phyloP scores from a whole-genome alignment of 2,113 vertebrate species.

The Emydura subglobosa region DNA sequence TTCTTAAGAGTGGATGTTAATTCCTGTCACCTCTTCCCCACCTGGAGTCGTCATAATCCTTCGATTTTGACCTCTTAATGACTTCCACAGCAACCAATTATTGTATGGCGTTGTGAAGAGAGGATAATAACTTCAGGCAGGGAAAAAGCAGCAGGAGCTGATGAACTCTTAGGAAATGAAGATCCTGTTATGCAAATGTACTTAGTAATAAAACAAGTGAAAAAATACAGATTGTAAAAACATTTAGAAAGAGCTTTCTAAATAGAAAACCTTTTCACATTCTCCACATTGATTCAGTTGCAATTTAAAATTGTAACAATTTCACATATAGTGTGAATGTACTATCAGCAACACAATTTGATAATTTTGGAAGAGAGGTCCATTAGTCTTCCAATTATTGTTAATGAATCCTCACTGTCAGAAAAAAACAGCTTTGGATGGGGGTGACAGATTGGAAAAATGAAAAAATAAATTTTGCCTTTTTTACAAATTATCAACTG shows the following conservation, averaged over 20 bases:
- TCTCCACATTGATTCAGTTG: not conserved
- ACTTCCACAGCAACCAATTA: slow-evolving; percentile 8
- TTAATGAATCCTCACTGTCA: not conserved
- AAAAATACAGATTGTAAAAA: not conserved
- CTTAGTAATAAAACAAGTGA: not conserved
- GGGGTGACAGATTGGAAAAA: not conserved
- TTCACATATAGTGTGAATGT: not conserved
- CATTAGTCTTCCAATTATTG: not conserved
- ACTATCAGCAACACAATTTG: not conserved
- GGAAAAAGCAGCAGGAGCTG: not conserved
- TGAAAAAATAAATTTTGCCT: not conserved
- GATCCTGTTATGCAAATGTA: not conserved
- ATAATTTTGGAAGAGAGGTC: not conserved
- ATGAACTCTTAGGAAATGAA: not conserved
- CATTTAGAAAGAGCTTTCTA: not conserved
- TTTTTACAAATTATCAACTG: not conserved
- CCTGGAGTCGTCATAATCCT: not conserved
- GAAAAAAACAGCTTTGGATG: not conserved
- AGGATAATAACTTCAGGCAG: not conserved
- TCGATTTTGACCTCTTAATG: slow-evolving; percentile 10
- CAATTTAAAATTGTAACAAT: not conserved
- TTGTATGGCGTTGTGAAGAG: not conserved
- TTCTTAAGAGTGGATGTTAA: not conserved
- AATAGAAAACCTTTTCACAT: not conserved
- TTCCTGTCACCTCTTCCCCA: not conserved